Base-by-base conservation (phyloP, 2,888 invertebrate species). In the Eilema sororculum region DNA sequence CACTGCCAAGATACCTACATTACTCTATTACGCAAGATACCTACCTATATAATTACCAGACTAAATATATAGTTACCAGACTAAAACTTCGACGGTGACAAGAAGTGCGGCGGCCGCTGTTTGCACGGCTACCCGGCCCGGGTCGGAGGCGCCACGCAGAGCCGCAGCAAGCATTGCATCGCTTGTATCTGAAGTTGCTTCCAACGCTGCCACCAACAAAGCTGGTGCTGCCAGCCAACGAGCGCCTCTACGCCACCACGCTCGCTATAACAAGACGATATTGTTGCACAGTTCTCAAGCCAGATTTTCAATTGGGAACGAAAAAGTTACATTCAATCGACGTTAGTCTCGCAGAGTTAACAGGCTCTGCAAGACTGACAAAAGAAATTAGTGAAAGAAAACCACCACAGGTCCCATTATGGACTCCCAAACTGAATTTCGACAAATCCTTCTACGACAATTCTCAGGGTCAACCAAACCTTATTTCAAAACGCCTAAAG, bases 171-270 rank as follows among this genome's bases (percentile, higher is more conserved):
- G 84, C 82, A 94, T 78, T 0, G 93, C 91, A 65, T 95, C 95
- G 41, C 94, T 91, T 0, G 92, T 89, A 71, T 95, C 95, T 0
- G 95, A 94, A 0, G 93, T 90, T 0, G 89, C 90, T 67, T 95
- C 95, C 8, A 94, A 78, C 2, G 95, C 94, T 0, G 92, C 88
- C 30, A 95, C 92, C 16, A 95, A 82, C 28, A 95, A 80, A 2
- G 95, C 95, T 0, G 95, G 95, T 0, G 91, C 94, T 0, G 93
- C 94, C 67, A 95, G 75, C 95, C 95, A 95, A 0, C 93, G 90
- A 0, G 91, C 92, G 0, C 95, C 95, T 6, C 90, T 91, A n/a
- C 91, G 89, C 92, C 92, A 93, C 95, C 95, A 94, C 0, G 95
- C 91, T 83, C 92, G 92, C 94, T 93, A 66, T 33, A 59, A 67